These are phyloP conservation scores for Seriola dumerili DNA, from an alignment of 2,113 vertebrate genomes.

Conservation along the genomic window DNA sequence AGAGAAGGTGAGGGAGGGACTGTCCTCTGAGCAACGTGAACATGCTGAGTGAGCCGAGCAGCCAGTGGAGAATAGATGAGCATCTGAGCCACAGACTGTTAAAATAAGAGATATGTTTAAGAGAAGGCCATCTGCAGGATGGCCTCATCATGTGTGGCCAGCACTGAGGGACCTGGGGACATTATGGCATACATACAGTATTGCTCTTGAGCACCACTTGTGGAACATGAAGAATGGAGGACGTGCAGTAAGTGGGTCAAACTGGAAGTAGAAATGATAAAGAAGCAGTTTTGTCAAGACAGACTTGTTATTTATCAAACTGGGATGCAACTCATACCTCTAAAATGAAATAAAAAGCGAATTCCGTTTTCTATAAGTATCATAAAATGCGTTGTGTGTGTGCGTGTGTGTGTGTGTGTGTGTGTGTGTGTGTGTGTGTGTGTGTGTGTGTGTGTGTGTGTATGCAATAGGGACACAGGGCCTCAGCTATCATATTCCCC, in stretches of 20 bases:
- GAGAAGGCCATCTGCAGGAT: conserved; percentile 82
- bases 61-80: conserved; percentile 64
- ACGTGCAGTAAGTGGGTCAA: conserved; percentile 33
- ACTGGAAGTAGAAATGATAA: conserved; percentile 4
- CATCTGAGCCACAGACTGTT: conserved; percentile 69
- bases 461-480: conserved; percentile 25
- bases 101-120: conserved; percentile 40
- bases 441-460: not conserved
- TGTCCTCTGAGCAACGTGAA: conserved; percentile 45
- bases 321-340: not conserved
- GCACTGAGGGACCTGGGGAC: conserved; percentile 66
- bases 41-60: conserved; percentile 46
- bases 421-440: not conserved
- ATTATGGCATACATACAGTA: conserved; percentile 68
- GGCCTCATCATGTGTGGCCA: conserved; percentile 56
- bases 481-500: conserved; percentile 63
- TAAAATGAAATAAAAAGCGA: not conserved
- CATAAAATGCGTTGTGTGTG: conserved; percentile 1
- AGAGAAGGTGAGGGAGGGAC: conserved; percentile 26
- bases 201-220: conserved; percentile 35
- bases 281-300: not conserved
- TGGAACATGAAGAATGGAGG: conserved; percentile 36
- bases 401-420: not conserved
- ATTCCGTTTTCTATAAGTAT: not conserved
- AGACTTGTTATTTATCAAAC: not conserved